Evolutionary conservation across 1,140 invertebrate species (phyloP), one percentile per base, ranked within the genome.

Genomic region (Lithobius niger): DNA sequence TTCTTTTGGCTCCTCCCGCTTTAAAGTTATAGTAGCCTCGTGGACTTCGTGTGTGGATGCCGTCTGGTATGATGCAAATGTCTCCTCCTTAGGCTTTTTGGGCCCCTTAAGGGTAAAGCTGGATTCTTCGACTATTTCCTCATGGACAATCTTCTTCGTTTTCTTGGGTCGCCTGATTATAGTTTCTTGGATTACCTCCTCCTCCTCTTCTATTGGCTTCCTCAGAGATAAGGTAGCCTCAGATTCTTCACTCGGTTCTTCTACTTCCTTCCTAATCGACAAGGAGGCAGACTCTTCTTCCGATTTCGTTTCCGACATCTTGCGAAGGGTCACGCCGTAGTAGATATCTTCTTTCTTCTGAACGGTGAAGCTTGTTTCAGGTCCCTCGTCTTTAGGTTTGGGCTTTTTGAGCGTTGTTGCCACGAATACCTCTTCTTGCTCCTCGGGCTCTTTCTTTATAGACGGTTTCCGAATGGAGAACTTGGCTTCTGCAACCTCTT

Each of bases 321-420:
- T 50, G 16, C 24, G 25, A 19, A 50, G 48, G 10, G 48, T 50
- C 3, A 50, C 48, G 19, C 48, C 48, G 27, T 50, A 50, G 19
- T 26, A 50, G n/a, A 50, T 26, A 13, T 49, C 27, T 36, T 21
- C 63, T 65, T n/a, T 67, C 61, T 59, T 70, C 66, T 3, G 62
- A 53, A 40, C 62, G 50, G 44, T 66, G 54, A 1, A 59, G 53
- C 27, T 50, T 6, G 48, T 50, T 16, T 61, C 55, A 36, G 31
- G 43, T 48, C 60, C 58, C 49, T 68, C 66, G 2, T 16, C 1
- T 6, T 50, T 63, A 59, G 36, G 64, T 2, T 45, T 62, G 59
- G 43, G 65, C 4, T 54, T 44, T 36, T 66, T 61, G 26, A 67
- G 62, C 6, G 64, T 58, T 58, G 48, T 66, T 65, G 59, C 70